Base-by-base conservation (phyloP, 2,113 vertebrate genomes). In the Mesembrinibis cayennensis region DNA sequence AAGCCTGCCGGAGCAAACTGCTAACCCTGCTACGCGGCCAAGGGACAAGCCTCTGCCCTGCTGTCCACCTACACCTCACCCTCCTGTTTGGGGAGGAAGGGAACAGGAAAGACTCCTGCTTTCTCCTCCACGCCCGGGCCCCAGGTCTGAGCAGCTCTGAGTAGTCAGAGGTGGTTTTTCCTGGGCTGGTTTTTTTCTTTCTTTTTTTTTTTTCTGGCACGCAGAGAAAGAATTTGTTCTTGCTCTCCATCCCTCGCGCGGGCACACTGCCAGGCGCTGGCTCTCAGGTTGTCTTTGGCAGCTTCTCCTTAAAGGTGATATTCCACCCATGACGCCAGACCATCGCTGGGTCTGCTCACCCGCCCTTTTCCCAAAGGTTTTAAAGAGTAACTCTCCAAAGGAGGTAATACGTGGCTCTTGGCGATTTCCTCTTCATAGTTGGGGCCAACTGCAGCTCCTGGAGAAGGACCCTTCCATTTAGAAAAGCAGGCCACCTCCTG, bases 1-100 rank as follows among this genome's bases (percentile, higher is more conserved):
- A 82, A 94, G 8, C 87, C 93, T 95, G 94, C 82, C 19, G 26
- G 71, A 90, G 94, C 87, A 93, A 93, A 90, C 56, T 87, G 58
- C 82, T 74, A 86, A 69, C 65, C 50, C 72, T 9, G 42, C 14
- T 30, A 13, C 1, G 6, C 7, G 18, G 94, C 94, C 91, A 91
- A 86, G 67, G 84, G 87, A 82, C 71, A 50, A 86, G 78, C 82
- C 94, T 94, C 95, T 53, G 3, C 95, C 87, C 73, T 3, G 2
- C 6, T 89, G 95, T 69, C 97, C 96, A 95, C 95, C 95, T 95
- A 97, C 89, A 93, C 94, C 25, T 82, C 3, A 2, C 14, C 34
- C 84, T 80, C 53, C 55, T 59, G 6, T 62, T 87, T 47, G 10
- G 17, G 70, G 45, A 89, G 40, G 30, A 88, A 89, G 23, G 72